Evolutionary conservation across 2,888 invertebrate genomes (phyloP).

Genomic region (Holacanthella duospinosa): DNA sequence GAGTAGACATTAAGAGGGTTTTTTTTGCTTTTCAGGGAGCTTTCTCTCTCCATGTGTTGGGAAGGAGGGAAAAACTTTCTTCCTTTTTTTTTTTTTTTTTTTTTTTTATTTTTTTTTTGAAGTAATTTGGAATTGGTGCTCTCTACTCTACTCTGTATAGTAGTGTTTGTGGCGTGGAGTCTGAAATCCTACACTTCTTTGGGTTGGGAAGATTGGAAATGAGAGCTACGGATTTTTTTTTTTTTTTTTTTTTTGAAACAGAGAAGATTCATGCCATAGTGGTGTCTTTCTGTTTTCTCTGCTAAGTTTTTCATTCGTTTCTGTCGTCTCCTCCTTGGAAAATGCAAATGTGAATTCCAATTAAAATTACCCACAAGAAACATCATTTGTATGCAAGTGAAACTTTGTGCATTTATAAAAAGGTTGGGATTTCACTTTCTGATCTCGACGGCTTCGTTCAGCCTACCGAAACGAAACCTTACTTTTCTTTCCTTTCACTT

Average conservation of each 20-base stretch:
- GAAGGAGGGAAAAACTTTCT: neutral
- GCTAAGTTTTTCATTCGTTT: too few species aligned
- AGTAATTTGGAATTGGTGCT: neutral
- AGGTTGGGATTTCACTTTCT: constrained; percentile 28
- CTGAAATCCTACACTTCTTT: neutral
- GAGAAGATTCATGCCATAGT: neutral
- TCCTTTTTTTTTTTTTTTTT: neutral
- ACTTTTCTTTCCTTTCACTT: neutral
- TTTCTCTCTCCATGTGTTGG: too few species aligned
- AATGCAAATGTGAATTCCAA: constrained; percentile 35
- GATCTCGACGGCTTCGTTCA: constrained; percentile 24
- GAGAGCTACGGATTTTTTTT: neutral
- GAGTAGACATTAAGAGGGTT: constrained; percentile 8
- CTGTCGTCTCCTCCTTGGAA: neutral
- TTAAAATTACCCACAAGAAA: constrained; percentile 35
- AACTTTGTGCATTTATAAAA: constrained; percentile 37
- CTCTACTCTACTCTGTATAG: neutral
- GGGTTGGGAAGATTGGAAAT: neutral
- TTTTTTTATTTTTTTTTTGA: neutral
- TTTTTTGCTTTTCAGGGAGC: neutral
- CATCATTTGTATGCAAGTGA: constrained; percentile 37
- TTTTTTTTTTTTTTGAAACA: neutral
- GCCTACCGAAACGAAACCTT: neutral
- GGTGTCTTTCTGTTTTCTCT: neutral
- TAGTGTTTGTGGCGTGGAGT: neutral